Evolutionary conservation across 2,113 vertebrate species (phyloP).

Genomic region (Merops nubicus): DNA sequence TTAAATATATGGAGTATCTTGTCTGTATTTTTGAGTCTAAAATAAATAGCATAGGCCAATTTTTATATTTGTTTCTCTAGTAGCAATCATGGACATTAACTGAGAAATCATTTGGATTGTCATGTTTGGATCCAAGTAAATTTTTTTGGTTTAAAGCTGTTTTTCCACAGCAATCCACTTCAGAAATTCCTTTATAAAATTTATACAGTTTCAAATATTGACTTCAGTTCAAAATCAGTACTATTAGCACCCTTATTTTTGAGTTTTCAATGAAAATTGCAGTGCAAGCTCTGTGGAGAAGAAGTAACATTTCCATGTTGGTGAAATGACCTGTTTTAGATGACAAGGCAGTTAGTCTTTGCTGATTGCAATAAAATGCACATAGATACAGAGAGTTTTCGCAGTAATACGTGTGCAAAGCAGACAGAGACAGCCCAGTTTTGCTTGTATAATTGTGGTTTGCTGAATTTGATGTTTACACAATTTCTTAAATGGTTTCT

Average conservation of each 20-base stretch:
- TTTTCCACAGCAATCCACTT: not conserved
- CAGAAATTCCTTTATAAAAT: not conserved
- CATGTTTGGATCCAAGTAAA: not conserved
- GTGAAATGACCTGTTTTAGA: not conserved
- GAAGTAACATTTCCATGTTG: not conserved
- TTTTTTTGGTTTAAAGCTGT: not conserved
- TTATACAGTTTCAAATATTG: not conserved
- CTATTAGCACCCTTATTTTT: not conserved
- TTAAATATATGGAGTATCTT: conserved; percentile 3
- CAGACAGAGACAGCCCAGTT: not conserved
- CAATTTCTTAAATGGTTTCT: not conserved
- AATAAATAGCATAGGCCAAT: not conserved
- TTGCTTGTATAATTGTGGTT: not conserved
- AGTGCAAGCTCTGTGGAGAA: not conserved
- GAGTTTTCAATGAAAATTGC: not conserved
- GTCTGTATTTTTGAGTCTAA: not conserved
- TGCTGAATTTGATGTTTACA: not conserved
- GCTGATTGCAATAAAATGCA: not conserved
- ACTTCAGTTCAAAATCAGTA: not conserved
- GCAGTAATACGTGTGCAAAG: not conserved
- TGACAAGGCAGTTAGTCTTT: not conserved
- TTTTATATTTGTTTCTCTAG: not conserved
- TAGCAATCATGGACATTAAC: not conserved
- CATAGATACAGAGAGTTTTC: not conserved
- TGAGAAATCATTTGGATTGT: not conserved